Evolutionary conservation across 2,888 invertebrate species (phyloP), one percentile per base, ranked within the genome.

Genomic region (Philereme vetulata): DNA sequence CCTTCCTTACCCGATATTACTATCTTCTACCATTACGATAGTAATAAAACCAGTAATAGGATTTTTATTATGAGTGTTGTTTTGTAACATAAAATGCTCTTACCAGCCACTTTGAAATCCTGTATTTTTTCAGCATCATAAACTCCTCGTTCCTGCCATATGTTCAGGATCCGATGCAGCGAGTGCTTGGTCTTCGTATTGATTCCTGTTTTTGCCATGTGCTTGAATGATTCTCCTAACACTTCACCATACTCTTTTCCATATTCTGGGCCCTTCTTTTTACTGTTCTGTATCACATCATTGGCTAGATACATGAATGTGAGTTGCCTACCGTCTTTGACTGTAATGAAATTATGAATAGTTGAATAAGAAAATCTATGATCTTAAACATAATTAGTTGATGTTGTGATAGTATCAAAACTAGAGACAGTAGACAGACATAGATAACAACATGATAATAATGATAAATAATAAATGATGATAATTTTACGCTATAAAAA

Each of bases 201-300:
- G 56, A 94, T 94, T 4, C 93, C 92, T 66, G 95, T 93, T 66
- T 94, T 93, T 3, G 96, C 95, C 93, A 98, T 96, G 72, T 97
- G 95, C 65, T 96, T 95, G 78, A 98, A 97, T 0, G 97, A 96
- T 76, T 96, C 97, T 54, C 94, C 94, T 51, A 99, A 86, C 7
- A 96, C 95, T 57, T 93, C 93, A 5, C 95, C 96, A 89, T 97
- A 99, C 80, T 97, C 97, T 80, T 96, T 95, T 0, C 97, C 97
- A 88, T 96, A 99, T 84, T 99, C 98, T 0, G 98, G 98, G 0
- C 98, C 98, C 85, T 99, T 99, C 86, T 98, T 99, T 84, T 97
- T 97, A 82, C 98, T 98, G 79, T 99, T 99, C 84, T 99, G 99
- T 75, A 99, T 98, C 36, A 99, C 98, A 93, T 99, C 99, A 93